Evolutionary conservation across 2,113 vertebrate genomes (phyloP), one percentile per base, ranked within the genome.

Genomic region (Catharus fuscescens): DNA sequence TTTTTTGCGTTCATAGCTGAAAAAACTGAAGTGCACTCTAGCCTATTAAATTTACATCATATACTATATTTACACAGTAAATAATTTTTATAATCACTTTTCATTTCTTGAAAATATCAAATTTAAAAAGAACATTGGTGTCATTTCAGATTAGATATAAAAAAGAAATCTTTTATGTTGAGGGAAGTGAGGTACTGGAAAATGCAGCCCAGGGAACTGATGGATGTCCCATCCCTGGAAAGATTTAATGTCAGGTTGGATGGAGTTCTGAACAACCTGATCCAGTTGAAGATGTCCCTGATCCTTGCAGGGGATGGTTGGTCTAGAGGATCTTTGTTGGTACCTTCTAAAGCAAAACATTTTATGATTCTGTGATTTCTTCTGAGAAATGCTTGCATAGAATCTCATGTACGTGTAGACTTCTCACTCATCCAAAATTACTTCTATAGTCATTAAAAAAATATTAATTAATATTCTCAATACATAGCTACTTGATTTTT

Each of bases 291-390:
- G 28, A 59, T 45, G 23, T 12, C 18, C 8, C 18, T 44, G 26
- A 21, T 44, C 6, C 12, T 44, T 65, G 32, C 21, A 65, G 17
- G 5, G 2, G 26, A 2, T 12, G 1, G 2, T 14, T 54, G 15
- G 40, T 61, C 25, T 32, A 32, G 16, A 23, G 15, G 29, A 42
- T 23, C 8, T 67, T 45, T 72, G 32, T 1, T 1, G 3, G 14
- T 57, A 36, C 36, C 3, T 56, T 71, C 36, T 32, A 73, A 66
- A 80, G 23, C 9, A 88, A 94, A 56, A 47, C 42, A 53, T 67
- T 80, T 62, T 48, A n/a, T n/a, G 31, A 54, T 31, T 79, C 53
- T 36, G 4, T 16, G 5, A 45, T 50, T 83, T 59, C 21, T 83
- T 73, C 40, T 36, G 69, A 40, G 12, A 70, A 69, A 62, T 21